Evolutionary conservation across 1,140 invertebrate species (phyloP), one percentile per base, ranked within the genome.

Genomic region (Pinna nobilis): DNA sequence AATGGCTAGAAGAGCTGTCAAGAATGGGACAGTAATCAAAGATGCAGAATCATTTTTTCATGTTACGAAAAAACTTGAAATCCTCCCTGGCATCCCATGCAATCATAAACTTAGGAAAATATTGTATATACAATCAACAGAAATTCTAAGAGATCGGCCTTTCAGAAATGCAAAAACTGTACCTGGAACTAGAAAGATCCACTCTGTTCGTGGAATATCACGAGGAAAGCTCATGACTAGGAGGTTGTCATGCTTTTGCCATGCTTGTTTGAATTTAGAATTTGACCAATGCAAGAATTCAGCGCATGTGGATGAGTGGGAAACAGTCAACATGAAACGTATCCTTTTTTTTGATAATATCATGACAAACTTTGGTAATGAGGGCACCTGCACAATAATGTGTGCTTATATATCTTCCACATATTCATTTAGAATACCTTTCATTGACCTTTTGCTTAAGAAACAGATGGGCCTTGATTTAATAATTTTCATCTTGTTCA

Each of bases 221-320:
- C 9, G 32, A 20, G 59, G 33, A 37, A 28, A 51, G 18, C 15
- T 70, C 2, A 53, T 47, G 18, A 64, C 59, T 39, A 70, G 69
- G 15, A 32, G 69, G n/a, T 35, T 70, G 18, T 70, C 59, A 3
- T 70, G 59, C 30, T 70, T 70, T 60, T 65, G 63, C 35, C 25
- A 25, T 15, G 23, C 18, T 6, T 65, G 61, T 23, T 1, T 65
- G 6, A 15, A 65, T 9, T 23, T 25, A 28, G 9, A n/a, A 30
- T 25, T 28, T 7, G 44, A 65, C 39, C 6, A 50, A 32, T 65
- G 61, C 28, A 2, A 65, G 15, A 23, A 65, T 20, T 18, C 23
- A 9, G 39, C 11, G 30, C 49, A 65, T 49, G 41, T 65, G 2
- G 61, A 49, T n/a, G 28, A 28, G 20, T 65, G 61, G 61, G 49